phyloP scores from a whole-genome alignment of 2,888 invertebrate genomes.

The Diadegma fenestrale region DNA sequence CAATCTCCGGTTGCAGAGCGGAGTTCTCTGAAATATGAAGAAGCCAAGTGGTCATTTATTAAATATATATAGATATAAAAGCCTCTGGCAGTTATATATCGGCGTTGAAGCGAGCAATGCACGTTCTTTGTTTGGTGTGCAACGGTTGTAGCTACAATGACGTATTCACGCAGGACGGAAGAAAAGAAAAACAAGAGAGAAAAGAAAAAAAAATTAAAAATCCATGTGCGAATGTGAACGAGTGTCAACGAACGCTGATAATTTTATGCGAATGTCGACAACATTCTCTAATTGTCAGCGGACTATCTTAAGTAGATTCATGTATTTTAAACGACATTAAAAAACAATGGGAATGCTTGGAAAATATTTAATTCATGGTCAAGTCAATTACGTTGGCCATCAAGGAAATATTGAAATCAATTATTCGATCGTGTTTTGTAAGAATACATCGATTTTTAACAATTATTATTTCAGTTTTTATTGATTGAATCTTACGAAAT shows the following conservation, averaged over 20 bases:
- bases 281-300: neutral
- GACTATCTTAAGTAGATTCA: neutral
- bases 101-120: constrained; percentile 45
- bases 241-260: neutral
- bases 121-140: constrained; percentile 52
- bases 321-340: neutral
- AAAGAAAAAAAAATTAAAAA: constrained; percentile 4
- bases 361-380: neutral
- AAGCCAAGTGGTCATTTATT: constrained; percentile 25
- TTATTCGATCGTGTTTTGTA: no score
- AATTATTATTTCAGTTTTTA: neutral
- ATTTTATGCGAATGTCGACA: neutral
- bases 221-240: neutral
- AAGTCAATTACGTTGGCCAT: neutral
- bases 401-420: neutral
- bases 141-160: constrained; percentile 30
- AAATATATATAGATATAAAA: constrained; percentile 3
- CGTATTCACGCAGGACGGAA: constrained; percentile 24
- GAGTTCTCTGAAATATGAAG: constrained; percentile 88
- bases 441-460: no score
- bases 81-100: neutral
- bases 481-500: no score
- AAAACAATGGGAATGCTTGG: neutral
- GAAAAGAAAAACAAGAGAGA: neutral
- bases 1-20: constrained; percentile 90